Conservation (phyloP, 2,113 vertebrate species). For the Dipodomys spectabilis region DNA sequence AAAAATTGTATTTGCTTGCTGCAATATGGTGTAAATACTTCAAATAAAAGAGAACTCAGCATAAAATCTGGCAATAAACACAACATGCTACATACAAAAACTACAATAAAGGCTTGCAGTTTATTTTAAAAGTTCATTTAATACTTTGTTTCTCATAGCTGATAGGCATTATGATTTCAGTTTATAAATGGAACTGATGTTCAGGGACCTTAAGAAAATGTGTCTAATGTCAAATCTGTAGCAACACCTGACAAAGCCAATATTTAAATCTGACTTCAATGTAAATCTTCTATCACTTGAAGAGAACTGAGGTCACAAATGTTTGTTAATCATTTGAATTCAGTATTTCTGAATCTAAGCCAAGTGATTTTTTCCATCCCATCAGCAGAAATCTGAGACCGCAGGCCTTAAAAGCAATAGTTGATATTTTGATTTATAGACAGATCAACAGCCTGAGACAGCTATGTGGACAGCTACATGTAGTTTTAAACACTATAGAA, state of each 20-base stretch:
- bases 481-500: not conserved
- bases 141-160: not conserved
- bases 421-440: slow-evolving; percentile 26
- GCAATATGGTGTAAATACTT: not conserved
- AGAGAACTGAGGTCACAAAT: slow-evolving; percentile 16
- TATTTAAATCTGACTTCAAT: slow-evolving; percentile 48
- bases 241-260: not conserved
- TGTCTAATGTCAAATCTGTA: not conserved
- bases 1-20: not conserved
- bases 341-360: not conserved
- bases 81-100: not conserved
- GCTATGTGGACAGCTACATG: not conserved
- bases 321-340: slow-evolving; percentile 19
- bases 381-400: not conserved
- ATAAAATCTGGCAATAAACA: not conserved
- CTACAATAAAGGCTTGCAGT: not conserved
- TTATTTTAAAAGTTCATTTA: not conserved
- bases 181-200: not conserved
- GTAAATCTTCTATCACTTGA: not conserved
- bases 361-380: not conserved
- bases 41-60: not conserved
- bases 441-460: slow-evolving; percentile 12
- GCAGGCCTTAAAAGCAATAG: slow-evolving; percentile 2
- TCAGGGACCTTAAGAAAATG: not conserved
- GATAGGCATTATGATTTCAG: not conserved